A percentile compares a stretch with the other conserved stretches of the same genome.
Conservation (phyloP, 2,113 vertebrate genomes). For the Phylloscopus trochilus region DNA sequence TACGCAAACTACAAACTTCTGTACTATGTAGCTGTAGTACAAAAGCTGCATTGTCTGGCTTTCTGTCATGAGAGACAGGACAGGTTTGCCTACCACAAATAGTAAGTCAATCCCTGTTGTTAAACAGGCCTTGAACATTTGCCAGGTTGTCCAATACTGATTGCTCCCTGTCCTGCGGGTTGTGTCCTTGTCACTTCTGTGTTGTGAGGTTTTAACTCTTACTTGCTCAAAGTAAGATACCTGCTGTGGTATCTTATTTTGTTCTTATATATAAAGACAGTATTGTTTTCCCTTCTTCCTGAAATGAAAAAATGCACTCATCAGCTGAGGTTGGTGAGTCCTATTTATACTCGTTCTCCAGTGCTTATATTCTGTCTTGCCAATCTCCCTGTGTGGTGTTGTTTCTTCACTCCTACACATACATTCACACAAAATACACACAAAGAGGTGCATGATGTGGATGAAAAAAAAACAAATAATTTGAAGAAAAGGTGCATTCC, state of each 20-base stretch:
- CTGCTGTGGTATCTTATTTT: neutral
- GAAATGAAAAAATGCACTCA: neutral
- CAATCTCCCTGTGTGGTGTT: neutral
- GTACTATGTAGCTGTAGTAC: neutral
- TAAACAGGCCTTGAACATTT: neutral
- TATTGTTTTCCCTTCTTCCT: neutral
- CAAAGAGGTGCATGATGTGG: neutral
- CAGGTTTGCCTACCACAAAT: conserved; percentile 8
- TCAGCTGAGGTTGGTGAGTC: neutral
- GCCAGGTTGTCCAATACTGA: neutral
- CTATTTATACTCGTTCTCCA: neutral
- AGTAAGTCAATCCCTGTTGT: neutral
- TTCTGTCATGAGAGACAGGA: neutral
- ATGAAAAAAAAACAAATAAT: neutral
- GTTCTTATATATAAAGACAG: neutral
- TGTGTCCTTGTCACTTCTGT: neutral
- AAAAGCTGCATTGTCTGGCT: neutral
- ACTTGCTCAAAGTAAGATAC: neutral
- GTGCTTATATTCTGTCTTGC: neutral
- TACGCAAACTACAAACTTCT: too few relatives aligned
- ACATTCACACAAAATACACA: neutral
- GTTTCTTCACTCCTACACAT: neutral
- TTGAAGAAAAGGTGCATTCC: neutral
- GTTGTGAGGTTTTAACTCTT: neutral
- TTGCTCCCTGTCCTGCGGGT: neutral